These are phyloP conservation scores for Rhineura floridana DNA, from an alignment of 2,113 vertebrate genomes.

Conservation along the genomic window DNA sequence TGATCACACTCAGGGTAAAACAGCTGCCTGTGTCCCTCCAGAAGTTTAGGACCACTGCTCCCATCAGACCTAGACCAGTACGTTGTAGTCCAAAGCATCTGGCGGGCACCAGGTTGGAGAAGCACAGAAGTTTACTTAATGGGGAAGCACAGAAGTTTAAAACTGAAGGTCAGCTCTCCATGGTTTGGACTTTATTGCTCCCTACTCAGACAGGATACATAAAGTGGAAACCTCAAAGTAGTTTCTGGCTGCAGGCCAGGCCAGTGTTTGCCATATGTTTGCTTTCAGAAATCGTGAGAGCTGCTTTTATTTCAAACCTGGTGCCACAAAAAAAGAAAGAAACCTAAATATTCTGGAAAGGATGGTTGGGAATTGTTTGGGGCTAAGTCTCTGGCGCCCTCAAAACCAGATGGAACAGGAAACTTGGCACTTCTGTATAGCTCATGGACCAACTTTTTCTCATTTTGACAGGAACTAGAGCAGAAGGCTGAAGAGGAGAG, in stretches of 20 bases:
- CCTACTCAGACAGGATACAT: too few relatives aligned
- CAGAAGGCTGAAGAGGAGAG: slow-evolving; percentile 97
- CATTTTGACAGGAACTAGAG: slow-evolving; percentile 87
- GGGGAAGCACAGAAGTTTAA: not conserved
- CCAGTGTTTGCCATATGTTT: not conserved
- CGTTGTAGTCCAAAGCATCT: too few relatives aligned
- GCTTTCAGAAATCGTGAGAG: not conserved
- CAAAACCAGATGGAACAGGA: not conserved
- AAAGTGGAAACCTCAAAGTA: not conserved
- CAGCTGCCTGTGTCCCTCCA: too few relatives aligned
- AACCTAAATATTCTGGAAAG: not conserved
- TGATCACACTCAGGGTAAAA: too few relatives aligned
- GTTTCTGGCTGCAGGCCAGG: not conserved
- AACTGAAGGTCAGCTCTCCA: not conserved
- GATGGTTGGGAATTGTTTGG: not conserved
- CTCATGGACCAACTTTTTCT: slow-evolving; percentile 2
- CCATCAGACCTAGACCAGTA: too few relatives aligned
- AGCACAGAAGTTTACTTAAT: too few relatives aligned
- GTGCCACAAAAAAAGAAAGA: not conserved
- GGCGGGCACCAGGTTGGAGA: too few relatives aligned
- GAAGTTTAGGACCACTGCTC: too few relatives aligned
- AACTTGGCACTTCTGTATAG: not conserved
- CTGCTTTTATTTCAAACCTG: not conserved
- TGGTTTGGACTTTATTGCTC: not conserved
- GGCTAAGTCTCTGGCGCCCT: not conserved